Base-by-base conservation (phyloP, 2,888 invertebrate species). In the Tetropium fuscum region DNA sequence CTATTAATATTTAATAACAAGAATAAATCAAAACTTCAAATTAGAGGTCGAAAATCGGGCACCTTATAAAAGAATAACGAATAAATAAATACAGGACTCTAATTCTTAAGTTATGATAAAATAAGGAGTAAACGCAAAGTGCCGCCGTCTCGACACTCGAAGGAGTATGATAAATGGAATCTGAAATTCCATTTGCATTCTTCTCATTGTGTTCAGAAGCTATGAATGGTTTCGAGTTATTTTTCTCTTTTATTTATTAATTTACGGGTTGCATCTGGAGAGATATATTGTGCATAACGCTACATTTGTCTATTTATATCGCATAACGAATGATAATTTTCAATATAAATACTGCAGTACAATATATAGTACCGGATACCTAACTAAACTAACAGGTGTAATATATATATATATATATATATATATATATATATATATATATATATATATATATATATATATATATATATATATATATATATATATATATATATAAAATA, bases 181-280 rank as follows among this genome's bases (percentile, higher is more conserved):
- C 72, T 74, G 75, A 79, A 78, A 80, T 80, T 80, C 78, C 78
- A 76, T 77, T 74, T 72, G 78, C 74, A 79, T 79, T 78, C 79
- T 74, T 72, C 59, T 70, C 76, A 78, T 80, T 79, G 78, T 80
- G 66, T 71, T 77, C 77, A 72, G 76, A 74, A 76, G 75, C 75
- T 57, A 65, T 61, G 54, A 62, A 60, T 63, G 60, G 58, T 51
- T 55, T 51, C 60, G 32, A 36, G 49, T 54, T 36, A 30, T 61
- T 41, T 56, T 61, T 61, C 55, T 58, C 53, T 58, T 41, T 54
- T 58, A 63, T 58, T 60, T 63, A 63, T 60, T 60, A 55, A 60
- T 58, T 63, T 55, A 53, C 47, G 44, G 58, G 44, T 27, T 27
- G 44, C 2, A 25, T 44, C 44, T 15, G 19, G 44, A 27, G 16